Evolutionary conservation across 2,797 vertebrate genomes (phyloP).

Genomic region (Carduelis carduelis): DNA sequence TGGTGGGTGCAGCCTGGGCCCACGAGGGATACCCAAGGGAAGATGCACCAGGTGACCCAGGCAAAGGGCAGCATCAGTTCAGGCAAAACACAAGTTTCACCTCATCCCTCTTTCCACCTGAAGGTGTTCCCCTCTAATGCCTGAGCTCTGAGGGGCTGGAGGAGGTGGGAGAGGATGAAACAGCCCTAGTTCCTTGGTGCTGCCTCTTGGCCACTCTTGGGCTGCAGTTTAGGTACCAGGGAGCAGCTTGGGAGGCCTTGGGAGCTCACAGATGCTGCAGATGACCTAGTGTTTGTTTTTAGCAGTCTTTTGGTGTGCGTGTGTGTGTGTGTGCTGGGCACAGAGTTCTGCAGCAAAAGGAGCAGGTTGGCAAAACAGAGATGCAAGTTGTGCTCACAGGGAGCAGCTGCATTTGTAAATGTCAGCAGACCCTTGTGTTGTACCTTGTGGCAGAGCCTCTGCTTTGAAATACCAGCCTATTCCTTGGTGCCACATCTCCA

Average conservation of each 20-base stretch:
- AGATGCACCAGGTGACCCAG: not conserved
- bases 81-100: not conserved
- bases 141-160: not conserved
- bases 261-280: not conserved
- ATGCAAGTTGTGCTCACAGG: not conserved
- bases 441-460: not conserved
- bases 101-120: not conserved
- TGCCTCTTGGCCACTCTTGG: not conserved
- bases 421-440: not conserved
- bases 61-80: not conserved
- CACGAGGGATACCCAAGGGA: not conserved
- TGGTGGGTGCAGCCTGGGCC: not conserved
- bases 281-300: not conserved
- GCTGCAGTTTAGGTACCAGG: not conserved
- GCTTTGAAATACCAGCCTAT: not conserved
- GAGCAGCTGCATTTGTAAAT: not conserved
- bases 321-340: fast-evolving
- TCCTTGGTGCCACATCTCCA: not conserved
- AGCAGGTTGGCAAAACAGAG: not conserved
- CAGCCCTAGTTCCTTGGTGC: no score
- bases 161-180: not conserved
- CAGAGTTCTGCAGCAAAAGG: not conserved
- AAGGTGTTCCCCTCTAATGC: not conserved
- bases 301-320: not conserved
- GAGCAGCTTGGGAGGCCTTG: not conserved